phyloP scores from a whole-genome alignment of 1,140 invertebrate species.

The Laodelphax striatellus region DNA sequence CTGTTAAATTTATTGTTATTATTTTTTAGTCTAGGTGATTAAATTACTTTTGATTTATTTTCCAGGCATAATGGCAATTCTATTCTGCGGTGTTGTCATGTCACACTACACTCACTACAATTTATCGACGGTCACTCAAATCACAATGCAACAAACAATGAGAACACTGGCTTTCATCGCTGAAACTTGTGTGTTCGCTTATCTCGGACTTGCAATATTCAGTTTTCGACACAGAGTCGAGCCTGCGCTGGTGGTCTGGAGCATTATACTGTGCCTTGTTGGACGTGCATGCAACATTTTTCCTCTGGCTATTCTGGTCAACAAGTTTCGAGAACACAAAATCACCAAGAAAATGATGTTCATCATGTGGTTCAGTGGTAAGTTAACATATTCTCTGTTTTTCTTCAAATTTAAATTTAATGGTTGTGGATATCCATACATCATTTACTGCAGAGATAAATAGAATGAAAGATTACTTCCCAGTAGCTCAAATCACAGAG shows the following conservation, averaged over 20 bases:
- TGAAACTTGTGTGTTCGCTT: slow-evolving; percentile 99
- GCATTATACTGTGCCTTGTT: slow-evolving; percentile 80
- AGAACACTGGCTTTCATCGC: slow-evolving; percentile 94
- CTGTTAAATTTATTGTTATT: too few relatives aligned
- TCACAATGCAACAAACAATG: slow-evolving; percentile 98
- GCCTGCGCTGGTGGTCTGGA: slow-evolving; percentile 82
- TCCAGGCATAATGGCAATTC: slow-evolving; percentile 96
- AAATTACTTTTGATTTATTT: slow-evolving; percentile 16
- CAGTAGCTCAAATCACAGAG: too few relatives aligned
- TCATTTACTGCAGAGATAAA: too few relatives aligned
- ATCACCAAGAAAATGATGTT: slow-evolving; percentile 98
- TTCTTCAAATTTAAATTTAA: not conserved
- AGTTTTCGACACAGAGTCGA: slow-evolving; percentile 79
- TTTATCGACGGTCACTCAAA: slow-evolving; percentile 94
- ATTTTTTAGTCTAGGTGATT: too few relatives aligned
- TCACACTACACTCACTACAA: slow-evolving; percentile 99
- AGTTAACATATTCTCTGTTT: slow-evolving; percentile 23
- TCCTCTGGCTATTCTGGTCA: slow-evolving; percentile 84
- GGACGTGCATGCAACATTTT: slow-evolving; percentile 96
- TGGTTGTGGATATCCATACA: too few relatives aligned
- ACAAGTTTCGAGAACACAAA: slow-evolving; percentile 93
- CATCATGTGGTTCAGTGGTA: slow-evolving; percentile 98
- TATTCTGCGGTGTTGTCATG: slow-evolving; percentile 99
- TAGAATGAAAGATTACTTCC: too few relatives aligned
- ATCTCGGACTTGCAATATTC: slow-evolving; percentile 93